Evolutionary conservation across 2,113 vertebrate species (phyloP).

Genomic region (Amblyopsis rosae): DNA sequence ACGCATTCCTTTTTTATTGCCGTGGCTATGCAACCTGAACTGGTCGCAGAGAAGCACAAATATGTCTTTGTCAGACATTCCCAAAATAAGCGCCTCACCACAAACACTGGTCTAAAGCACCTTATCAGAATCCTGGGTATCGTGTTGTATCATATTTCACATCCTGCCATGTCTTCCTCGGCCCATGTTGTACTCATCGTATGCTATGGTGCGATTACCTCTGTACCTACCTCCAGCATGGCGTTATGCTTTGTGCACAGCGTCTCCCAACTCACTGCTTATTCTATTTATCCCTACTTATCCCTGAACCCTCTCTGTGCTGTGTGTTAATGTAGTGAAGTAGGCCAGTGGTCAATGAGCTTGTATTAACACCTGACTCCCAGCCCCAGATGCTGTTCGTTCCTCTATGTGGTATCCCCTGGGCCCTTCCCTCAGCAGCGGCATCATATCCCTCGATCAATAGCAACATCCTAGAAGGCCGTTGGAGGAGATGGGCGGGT

Average conservation of each 20-base stretch:
- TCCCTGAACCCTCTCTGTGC: constrained; percentile 15
- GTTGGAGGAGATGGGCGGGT: constrained; percentile 19
- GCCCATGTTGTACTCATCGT: too few relatives aligned
- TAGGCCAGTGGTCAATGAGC: constrained; percentile 72
- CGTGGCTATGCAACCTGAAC: constrained; percentile 8
- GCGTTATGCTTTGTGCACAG: neutral
- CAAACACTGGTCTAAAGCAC: neutral
- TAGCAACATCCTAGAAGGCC: constrained; percentile 64
- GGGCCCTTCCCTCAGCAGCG: constrained; percentile 51
- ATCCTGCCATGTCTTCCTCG: too few relatives aligned
- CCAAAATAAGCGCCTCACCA: constrained; percentile 1
- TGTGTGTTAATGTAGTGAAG: constrained; percentile 76
- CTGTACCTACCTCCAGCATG: too few relatives aligned
- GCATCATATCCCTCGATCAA: constrained; percentile 71
- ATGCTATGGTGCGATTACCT: too few relatives aligned
- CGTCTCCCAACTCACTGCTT: constrained; percentile 20
- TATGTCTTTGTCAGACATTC: neutral
- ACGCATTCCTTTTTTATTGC: neutral
- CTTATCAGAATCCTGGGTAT: too few relatives aligned
- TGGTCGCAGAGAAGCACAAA: neutral
- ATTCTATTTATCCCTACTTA: constrained; percentile 31
- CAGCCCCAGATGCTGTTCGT: constrained; percentile 62
- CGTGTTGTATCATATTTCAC: too few relatives aligned
- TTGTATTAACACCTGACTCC: constrained; percentile 79
- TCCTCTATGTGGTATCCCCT: constrained; percentile 55